These are phyloP conservation scores for Rhopalosiphum maidis DNA, from an alignment of 1,140 invertebrate genomes.

Conservation along the genomic window DNA sequence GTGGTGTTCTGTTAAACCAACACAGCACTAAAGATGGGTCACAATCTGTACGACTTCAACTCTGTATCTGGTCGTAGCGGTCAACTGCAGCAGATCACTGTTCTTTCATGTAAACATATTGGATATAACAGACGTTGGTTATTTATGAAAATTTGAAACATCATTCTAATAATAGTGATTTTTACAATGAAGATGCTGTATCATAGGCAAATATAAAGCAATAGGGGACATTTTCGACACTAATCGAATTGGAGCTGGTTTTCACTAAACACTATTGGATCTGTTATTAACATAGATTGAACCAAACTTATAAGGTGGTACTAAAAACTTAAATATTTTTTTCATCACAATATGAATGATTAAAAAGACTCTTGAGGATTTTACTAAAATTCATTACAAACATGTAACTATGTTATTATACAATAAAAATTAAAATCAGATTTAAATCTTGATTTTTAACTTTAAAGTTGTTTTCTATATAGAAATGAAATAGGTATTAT, in stretches of 20 bases:
- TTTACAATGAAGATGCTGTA: neutral
- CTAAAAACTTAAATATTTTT: no score
- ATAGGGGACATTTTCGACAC: neutral
- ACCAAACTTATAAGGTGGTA: neutral
- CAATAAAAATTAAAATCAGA: no score
- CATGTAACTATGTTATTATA: no score
- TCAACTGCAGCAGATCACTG: neutral
- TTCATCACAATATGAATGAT: no score
- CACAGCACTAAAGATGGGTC: neutral
- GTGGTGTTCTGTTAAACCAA: neutral
- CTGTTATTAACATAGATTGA: neutral
- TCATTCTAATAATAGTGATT: neutral
- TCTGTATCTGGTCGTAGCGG: neutral
- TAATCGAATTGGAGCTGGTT: neutral
- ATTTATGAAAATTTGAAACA: neutral
- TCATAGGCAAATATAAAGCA: neutral
- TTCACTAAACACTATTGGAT: no score
- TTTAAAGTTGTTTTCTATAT: no score
- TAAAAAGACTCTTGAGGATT: no score
- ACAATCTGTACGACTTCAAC: neutral
- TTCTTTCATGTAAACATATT: neutral
- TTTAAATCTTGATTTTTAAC: no score
- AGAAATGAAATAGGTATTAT: no score
- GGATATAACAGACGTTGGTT: rapidly evolving
- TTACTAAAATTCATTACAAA: no score